Conservation (phyloP, 2,113 vertebrate genomes). For the Trogon surrucura region DNA sequence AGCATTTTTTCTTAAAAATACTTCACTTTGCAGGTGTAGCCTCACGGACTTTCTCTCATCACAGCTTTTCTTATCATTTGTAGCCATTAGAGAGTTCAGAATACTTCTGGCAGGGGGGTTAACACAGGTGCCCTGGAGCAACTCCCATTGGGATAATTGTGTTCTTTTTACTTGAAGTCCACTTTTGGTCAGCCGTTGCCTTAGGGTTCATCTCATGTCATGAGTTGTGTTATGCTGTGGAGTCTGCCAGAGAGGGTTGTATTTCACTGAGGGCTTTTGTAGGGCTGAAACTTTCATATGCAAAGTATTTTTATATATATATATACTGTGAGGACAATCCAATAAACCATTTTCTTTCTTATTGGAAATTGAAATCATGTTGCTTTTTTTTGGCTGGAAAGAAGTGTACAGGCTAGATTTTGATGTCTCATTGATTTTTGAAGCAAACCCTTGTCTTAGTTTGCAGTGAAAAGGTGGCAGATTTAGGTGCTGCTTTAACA, state of each 20-base stretch:
- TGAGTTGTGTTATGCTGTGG: not conserved
- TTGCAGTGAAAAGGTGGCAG: not conserved
- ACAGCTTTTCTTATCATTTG: constrained; percentile 22
- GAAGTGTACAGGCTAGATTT: not conserved
- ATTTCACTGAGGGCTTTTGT: not conserved
- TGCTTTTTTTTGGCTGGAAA: not conserved
- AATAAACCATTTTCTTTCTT: constrained; percentile 30
- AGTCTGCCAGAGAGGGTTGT: not conserved
- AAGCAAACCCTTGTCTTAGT: not conserved
- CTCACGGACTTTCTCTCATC: constrained; percentile 45
- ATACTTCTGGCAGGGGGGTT: constrained; percentile 30
- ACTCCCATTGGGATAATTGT: constrained; percentile 18
- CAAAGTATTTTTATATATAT: not conserved
- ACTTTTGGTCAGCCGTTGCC: not conserved
- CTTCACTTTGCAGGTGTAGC: constrained; percentile 48
- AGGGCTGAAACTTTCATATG: not conserved
- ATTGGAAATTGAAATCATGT: constrained; percentile 25
- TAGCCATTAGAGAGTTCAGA: constrained; percentile 22
- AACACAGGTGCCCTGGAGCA: constrained; percentile 30
- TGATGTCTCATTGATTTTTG: constrained; percentile 6
- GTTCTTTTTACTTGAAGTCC: not conserved
- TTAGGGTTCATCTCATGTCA: constrained; percentile 26
- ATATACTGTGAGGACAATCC: not conserved
- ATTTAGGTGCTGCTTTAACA: not conserved
- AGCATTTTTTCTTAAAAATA: constrained; percentile 47